Evolutionary conservation across 2,888 invertebrate species (phyloP), one percentile per base, ranked within the genome.

Genomic region (Megamerina dolium): DNA sequence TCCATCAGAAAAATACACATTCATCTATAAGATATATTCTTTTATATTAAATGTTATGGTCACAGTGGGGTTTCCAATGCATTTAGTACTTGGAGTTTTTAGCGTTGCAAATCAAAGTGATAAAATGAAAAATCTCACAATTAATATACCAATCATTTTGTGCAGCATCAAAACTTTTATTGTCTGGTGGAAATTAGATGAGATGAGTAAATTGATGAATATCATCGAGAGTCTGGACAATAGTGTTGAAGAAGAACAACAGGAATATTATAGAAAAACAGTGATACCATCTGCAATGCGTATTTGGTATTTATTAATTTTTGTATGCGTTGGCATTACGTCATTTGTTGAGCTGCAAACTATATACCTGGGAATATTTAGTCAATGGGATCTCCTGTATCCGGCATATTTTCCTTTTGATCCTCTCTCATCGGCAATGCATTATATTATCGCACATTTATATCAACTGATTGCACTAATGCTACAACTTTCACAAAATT

Each of bases 391-490:
- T 6, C 41, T 54, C 33, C 33, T 56, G 38, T 56, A 52, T 23
- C 50, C 50, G 18, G 56, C 37, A 2, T 54, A 49, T 37, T 50
- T 52, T 41, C 57, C 54, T 1, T 49, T 53, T 18, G 48, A 53
- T 41, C 35, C 38, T 8, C 37, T 30, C 16, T 26, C 16, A 20
- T 33, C 38, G 1, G 23, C 23, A 6, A 9, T 10, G 17, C 34
- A 37, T 1, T 55, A 50, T 16, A n/a, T 35, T 1, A 16, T 39
- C 1, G 49, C 50, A 6, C 49, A 54, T 41, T 2, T 46, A 3
- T 55, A 54, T 43, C 53, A 54, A 27, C 40, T 43, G n/a, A 4
- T 50, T n/a, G 53, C 51, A 1, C 19, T 52, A 5, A 32, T 43
- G 3, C 29, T 43, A 14, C 49, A 49, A 21, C 45, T 53, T 16